phyloP scores from a whole-genome alignment of 2,113 vertebrate species.

The Lophius piscatorius region DNA sequence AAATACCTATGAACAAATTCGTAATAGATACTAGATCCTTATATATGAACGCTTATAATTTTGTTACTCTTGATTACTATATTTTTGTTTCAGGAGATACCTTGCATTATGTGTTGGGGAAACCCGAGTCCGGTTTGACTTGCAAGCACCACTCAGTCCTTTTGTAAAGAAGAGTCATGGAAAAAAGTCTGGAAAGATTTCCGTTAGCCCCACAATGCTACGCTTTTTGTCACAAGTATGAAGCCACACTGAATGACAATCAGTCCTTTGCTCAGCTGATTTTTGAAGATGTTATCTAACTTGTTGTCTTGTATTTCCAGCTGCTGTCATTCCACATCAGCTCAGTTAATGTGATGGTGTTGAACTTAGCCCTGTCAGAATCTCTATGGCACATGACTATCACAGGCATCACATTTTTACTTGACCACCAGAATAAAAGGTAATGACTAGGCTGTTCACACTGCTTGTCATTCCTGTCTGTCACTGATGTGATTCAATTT shows the following conservation, averaged over 20 bases:
- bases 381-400: conserved; percentile 96
- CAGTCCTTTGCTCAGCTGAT: neutral
- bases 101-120: conserved; percentile 93
- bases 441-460: conserved; percentile 4
- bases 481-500: neutral
- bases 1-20: neutral
- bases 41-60: neutral
- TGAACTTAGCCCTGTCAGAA: conserved; percentile 90
- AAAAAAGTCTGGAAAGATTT: conserved; percentile 62
- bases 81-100: conserved; percentile 82
- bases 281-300: neutral
- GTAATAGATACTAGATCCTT: neutral
- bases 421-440: conserved; percentile 87
- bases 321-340: conserved; percentile 90
- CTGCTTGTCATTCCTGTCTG: neutral
- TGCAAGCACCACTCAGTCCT: conserved; percentile 80
- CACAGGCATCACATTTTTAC: conserved; percentile 84
- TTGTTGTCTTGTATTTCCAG: conserved; percentile 64
- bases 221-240: conserved; percentile 90
- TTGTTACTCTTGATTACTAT: neutral
- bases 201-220: conserved; percentile 82
- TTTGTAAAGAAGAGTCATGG: conserved; percentile 50
- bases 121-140: conserved; percentile 87
- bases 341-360: conserved; percentile 94
- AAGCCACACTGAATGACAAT: neutral